These are phyloP conservation scores for Nephila pilipes DNA, from an alignment of 1,140 invertebrate species.

Conservation along the genomic window DNA sequence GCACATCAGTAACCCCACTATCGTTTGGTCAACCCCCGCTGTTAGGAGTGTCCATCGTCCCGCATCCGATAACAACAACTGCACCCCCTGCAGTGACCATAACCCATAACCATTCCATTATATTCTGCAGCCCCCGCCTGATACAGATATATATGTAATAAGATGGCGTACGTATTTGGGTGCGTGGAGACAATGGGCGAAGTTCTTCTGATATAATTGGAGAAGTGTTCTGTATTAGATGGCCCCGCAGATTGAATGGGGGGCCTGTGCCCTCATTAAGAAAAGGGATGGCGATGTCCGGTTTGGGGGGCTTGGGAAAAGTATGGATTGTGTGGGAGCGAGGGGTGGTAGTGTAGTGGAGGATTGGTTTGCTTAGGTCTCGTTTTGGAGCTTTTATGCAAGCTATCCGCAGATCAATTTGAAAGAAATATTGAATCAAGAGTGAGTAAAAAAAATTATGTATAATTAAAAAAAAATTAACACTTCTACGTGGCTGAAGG, in stretches of 20 bases:
- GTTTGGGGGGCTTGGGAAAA: not conserved
- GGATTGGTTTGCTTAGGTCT: not conserved
- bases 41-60: constrained; percentile 20
- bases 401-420: too few relatives aligned
- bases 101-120: constrained; percentile 73
- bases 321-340: not conserved
- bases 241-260: constrained; percentile 25
- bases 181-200: constrained; percentile 35
- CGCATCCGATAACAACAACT: constrained; percentile 69
- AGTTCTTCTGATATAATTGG: constrained; percentile 60
- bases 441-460: too few relatives aligned
- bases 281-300: constrained; percentile 57
- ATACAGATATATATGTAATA: constrained; percentile 48
- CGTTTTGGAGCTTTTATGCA: not conserved
- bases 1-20: constrained; percentile 36
- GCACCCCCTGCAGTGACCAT: constrained; percentile 68
- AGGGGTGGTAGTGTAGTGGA: not conserved
- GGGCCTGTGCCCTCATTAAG: constrained; percentile 71
- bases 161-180: not conserved
- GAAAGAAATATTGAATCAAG: too few relatives aligned
- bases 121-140: constrained; percentile 4
- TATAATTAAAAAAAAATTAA: too few relatives aligned
- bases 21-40: constrained; percentile 32
- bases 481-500: too few relatives aligned
- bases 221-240: not conserved